phyloP scores from a whole-genome alignment of 2,113 vertebrate species.

The Stegastes partitus region DNA sequence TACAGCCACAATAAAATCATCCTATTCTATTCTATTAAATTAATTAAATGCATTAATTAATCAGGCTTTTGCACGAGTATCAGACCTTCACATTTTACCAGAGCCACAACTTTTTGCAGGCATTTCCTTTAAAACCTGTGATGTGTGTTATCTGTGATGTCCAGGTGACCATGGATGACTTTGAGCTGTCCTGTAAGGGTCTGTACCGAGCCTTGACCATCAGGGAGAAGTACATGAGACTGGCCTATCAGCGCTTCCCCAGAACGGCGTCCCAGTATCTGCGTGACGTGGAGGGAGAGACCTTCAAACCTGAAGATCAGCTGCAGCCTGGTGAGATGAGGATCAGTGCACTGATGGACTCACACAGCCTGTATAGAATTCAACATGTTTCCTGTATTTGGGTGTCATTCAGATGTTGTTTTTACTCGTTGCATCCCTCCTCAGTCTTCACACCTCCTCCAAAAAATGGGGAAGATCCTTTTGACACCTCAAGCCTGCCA shows the following conservation, averaged over 20 bases:
- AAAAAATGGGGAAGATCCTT: slow-evolving; percentile 90
- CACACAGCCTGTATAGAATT: too few species aligned
- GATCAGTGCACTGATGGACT: background rate
- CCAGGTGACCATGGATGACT: slow-evolving; percentile 96
- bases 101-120: too few species aligned
- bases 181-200: slow-evolving; percentile 93
- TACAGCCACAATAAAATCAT: too few species aligned
- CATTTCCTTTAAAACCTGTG: background rate
- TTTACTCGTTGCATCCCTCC: slow-evolving; percentile 8
- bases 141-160: background rate
- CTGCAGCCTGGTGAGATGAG: slow-evolving; percentile 88
- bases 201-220: slow-evolving; percentile 92
- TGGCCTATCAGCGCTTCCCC: slow-evolving; percentile 92
- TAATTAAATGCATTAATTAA: too few species aligned
- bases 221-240: slow-evolving; percentile 94
- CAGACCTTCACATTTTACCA: background rate
- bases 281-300: slow-evolving; percentile 85
- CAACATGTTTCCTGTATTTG: too few species aligned
- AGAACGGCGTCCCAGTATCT: slow-evolving; percentile 88
- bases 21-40: too few species aligned
- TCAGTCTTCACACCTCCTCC: slow-evolving; percentile 89
- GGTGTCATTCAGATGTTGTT: background rate
- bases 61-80: background rate
- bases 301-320: slow-evolving; percentile 83
- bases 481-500: slow-evolving; percentile 83